phyloP scores from a whole-genome alignment of 2,113 vertebrate species.

The Protobothrops flavoviridis region DNA sequence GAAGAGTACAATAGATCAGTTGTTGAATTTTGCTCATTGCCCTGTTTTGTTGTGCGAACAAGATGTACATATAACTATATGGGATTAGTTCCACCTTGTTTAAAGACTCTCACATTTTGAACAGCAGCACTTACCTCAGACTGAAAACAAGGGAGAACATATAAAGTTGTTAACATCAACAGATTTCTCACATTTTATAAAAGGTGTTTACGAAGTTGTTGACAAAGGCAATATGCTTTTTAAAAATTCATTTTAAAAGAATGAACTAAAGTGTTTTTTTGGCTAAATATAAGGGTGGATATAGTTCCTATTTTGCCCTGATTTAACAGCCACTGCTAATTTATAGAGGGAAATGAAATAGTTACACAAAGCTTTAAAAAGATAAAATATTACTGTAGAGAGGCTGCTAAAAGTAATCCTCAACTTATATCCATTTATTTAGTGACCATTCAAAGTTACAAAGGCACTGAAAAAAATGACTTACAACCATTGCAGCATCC shows the following conservation, averaged over 20 bases:
- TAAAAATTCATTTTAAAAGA: neutral
- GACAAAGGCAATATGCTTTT: neutral
- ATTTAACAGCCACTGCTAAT: neutral
- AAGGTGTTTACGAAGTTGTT: neutral
- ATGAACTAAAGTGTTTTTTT: neutral
- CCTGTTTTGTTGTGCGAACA: neutral
- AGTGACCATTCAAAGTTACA: neutral
- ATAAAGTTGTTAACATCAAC: neutral
- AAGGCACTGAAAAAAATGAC: neutral
- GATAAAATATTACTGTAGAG: neutral
- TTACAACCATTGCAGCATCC: neutral
- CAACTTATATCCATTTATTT: neutral
- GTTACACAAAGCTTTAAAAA: neutral
- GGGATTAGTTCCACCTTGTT: neutral
- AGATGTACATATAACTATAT: neutral
- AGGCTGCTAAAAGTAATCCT: neutral
- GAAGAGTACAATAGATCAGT: neutral
- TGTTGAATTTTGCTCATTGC: neutral
- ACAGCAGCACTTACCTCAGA: conserved; percentile 33
- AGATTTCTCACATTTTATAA: neutral
- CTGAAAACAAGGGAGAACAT: neutral
- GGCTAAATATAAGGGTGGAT: neutral
- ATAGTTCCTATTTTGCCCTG: neutral
- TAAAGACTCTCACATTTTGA: neutral
- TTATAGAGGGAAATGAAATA: neutral